A percentile compares a stretch with the other conserved stretches of the same genome.
phyloP scores from a whole-genome alignment of 2,113 vertebrate genomes.

The Ivindomyrus marchei region DNA sequence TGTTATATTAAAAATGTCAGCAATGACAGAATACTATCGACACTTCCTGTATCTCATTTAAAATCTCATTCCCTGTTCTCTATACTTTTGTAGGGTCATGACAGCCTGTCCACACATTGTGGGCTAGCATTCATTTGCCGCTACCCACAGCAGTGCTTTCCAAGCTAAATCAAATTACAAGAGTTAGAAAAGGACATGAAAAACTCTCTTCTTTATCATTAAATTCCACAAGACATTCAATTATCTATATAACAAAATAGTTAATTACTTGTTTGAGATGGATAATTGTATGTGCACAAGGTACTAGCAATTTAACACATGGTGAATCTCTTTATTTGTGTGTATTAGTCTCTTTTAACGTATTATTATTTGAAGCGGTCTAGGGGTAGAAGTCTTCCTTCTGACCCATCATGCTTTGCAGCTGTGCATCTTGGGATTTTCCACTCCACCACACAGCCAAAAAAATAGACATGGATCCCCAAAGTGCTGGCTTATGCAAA shows the following conservation, averaged over 20 bases:
- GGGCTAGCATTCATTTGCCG: not conserved
- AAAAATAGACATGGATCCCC: not conserved
- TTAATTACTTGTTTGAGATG: not conserved
- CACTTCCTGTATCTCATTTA: not conserved
- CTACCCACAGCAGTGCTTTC: not conserved
- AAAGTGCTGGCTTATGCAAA: not conserved
- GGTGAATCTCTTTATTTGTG: not conserved
- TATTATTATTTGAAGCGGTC: not conserved
- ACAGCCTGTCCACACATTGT: too few species aligned
- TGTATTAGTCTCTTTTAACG: not conserved
- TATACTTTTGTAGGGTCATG: not conserved
- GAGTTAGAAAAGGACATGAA: not conserved
- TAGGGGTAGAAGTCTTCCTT: not conserved
- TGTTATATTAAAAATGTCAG: not conserved
- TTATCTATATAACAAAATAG: not conserved
- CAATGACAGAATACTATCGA: not conserved
- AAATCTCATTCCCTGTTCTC: not conserved
- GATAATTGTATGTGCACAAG: not conserved
- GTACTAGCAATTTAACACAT: not conserved
- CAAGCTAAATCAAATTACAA: not conserved
- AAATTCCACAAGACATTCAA: not conserved
- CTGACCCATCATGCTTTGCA: slow-evolving; percentile 5
- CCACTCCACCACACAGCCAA: not conserved
- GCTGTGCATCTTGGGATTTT: not conserved
- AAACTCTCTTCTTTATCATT: not conserved